phyloP scores from a whole-genome alignment of 2,888 invertebrate genomes.

The Metopia argyrocephala region DNA sequence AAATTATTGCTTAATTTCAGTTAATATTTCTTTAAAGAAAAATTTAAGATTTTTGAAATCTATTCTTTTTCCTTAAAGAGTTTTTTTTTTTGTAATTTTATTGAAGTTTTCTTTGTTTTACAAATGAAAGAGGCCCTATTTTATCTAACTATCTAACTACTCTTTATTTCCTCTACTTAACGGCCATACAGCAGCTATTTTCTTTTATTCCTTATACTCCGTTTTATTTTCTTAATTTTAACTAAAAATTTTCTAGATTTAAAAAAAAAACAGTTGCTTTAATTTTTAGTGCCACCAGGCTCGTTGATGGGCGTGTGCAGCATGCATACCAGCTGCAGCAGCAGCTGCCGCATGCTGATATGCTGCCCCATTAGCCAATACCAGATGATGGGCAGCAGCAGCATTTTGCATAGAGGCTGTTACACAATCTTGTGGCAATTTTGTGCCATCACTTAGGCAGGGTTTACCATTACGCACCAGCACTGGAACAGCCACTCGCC shows the following conservation, averaged over 20 bases:
- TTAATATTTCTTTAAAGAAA: neutral
- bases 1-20: constrained; percentile 52
- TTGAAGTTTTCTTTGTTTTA: too few relatives aligned
- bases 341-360: constrained; percentile 76
- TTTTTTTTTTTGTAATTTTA: neutral
- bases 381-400: constrained; percentile 77
- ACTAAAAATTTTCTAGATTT: constrained; percentile 23
- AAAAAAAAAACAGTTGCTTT: neutral
- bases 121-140: constrained; percentile 38
- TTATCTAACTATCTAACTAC: neutral
- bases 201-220: neutral
- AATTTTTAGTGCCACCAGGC: constrained; percentile 74
- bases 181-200: constrained; percentile 61
- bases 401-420: constrained; percentile 70
- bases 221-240: neutral
- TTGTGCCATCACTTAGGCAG: constrained; percentile 82
- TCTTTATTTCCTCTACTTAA: too few relatives aligned
- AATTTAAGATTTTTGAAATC: constrained; percentile 16
- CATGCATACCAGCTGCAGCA: constrained; percentile 77
- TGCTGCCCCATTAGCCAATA: constrained; percentile 77
- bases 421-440: constrained; percentile 79
- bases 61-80: constrained; percentile 20
- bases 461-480: constrained; percentile 96
- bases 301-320: constrained; percentile 71
- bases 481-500: constrained; percentile 96